Evolutionary conservation across 53 echinoderm and acorn worm genomes (phyloP), one percentile per base, ranked within the genome.

Genomic region (Holothuria leucospilota): DNA sequence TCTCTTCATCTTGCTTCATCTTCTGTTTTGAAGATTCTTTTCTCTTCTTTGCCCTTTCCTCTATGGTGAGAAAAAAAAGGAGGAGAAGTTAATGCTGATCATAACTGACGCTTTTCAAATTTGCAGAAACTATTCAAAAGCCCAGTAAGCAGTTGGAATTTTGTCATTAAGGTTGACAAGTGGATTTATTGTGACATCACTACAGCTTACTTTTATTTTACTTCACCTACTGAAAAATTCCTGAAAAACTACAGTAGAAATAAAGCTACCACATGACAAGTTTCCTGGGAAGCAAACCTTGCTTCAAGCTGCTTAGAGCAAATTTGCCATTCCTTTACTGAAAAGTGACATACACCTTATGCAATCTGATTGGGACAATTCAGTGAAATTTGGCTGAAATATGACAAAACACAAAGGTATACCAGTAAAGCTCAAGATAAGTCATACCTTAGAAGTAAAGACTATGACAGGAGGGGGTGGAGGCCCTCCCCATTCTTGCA

Each of bases 41-140:
- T 63, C 39, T 80, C 51, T 62, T 71, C 18, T 82, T 71, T 38
- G 80, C 49, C 26, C 70, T 82, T 23, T 86, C 71, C 23, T 65
- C 74, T 90, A 38, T 60, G 39, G 40, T 20, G 20, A 28, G 25
- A 69, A 77, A 77, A 26, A 3, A 28, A 20, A 66, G 12, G 39
- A 41, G 29, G 27, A 67, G 4, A 67, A 6, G 2, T 28, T 18
- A 14, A 46, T 25, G 2, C 3, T 29, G 34, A 25, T 34, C 28
- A 3, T 34, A 2, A 34, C 34, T 34, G 34, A 34, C 0, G 28
- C 2, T 64, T 25, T 12, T 25, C 65, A 64, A 23, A 14, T 16
- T 27, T 64, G 8, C 65, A 25, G 65, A 3, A 16, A 64, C 0
- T 8, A 64, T 25, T 23, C 7, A 64, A 23, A 64, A 64, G 28